These are phyloP conservation scores for Drosophila mulleri DNA, from an alignment of 2,888 invertebrate genomes.

Conservation along the genomic window DNA sequence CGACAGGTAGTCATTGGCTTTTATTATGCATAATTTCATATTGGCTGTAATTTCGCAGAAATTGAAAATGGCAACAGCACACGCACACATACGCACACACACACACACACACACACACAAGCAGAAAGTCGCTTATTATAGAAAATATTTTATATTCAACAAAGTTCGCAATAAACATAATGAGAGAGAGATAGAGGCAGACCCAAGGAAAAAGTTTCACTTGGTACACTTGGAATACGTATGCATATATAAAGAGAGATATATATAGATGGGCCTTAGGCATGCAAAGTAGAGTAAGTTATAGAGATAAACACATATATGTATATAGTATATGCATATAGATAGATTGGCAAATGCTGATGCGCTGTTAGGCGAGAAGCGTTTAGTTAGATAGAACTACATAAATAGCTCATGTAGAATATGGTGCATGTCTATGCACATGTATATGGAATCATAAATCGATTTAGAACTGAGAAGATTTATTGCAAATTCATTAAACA, in stretches of 20 bases:
- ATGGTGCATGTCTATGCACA: not conserved
- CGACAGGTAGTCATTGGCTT: conserved; percentile 79
- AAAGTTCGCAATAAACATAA: conserved; percentile 36
- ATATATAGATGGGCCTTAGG: conserved; percentile 28
- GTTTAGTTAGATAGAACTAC: conserved; percentile 31
- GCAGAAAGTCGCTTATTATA: conserved; percentile 45
- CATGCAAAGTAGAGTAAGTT: conserved; percentile 58
- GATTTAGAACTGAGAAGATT: conserved; percentile 14
- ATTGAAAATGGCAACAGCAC: conserved; percentile 72
- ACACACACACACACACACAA: not conserved
- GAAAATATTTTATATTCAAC: conserved; percentile 63
- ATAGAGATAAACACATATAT: conserved; percentile 24
- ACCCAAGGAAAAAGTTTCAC: conserved; percentile 47
- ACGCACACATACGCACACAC: conserved; percentile 26
- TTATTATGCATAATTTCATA: conserved; percentile 80
- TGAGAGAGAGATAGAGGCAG: conserved; percentile 31
- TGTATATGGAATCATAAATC: not conserved
- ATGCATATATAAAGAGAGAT: not conserved
- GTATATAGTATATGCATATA: conserved; percentile 2
- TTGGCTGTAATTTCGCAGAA: conserved; percentile 78
- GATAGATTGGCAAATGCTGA: conserved; percentile 5
- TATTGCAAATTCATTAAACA: conserved; percentile 36
- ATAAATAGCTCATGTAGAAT: conserved; percentile 23
- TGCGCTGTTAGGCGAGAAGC: conserved; percentile 65
- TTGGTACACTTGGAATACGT: not conserved